These are phyloP conservation scores for Chaetogeoica ovagalla DNA, from an alignment of 2,888 invertebrate species.

Conservation along the genomic window DNA sequence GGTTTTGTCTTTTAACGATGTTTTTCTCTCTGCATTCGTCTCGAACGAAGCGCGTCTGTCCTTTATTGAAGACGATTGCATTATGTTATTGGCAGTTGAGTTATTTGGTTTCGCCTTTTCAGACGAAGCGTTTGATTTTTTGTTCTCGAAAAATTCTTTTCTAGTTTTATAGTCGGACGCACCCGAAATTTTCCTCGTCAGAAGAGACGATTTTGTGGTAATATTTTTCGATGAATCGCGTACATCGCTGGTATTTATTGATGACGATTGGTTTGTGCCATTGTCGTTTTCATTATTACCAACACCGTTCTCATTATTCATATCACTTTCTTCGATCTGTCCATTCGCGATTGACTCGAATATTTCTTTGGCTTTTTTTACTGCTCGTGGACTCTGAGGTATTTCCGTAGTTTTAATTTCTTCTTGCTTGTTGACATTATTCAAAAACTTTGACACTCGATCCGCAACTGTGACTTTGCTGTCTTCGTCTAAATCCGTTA, in stretches of 20 bases:
- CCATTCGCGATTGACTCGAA: conserved; percentile 68
- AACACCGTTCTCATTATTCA: neutral
- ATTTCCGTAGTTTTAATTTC: conserved; percentile 39
- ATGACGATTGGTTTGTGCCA: neutral
- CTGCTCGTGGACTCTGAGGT: conserved; percentile 53
- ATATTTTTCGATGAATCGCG: neutral
- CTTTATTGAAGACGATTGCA: conserved; percentile 8
- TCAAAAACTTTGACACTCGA: conserved; percentile 64
- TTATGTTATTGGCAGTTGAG: neutral
- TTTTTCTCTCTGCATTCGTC: conserved; percentile 12
- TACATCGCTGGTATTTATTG: neutral
- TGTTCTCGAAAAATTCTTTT: conserved; percentile 55
- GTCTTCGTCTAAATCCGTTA: conserved; percentile 57
- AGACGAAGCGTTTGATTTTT: neutral
- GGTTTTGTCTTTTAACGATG: conserved; percentile 16
- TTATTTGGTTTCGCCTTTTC: neutral
- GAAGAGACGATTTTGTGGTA: neutral
- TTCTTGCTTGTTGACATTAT: conserved; percentile 58
- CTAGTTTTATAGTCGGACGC: conserved; percentile 61
- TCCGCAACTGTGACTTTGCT: conserved; percentile 63
- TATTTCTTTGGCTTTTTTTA: conserved; percentile 67
- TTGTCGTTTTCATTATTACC: neutral
- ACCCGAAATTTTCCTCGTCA: conserved; percentile 39
- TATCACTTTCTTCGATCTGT: conserved; percentile 37
- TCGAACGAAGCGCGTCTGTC: conserved; percentile 39